Evolutionary conservation across 2,797 vertebrate species (phyloP).

Genomic region (Scolopax bukidnonensis): DNA sequence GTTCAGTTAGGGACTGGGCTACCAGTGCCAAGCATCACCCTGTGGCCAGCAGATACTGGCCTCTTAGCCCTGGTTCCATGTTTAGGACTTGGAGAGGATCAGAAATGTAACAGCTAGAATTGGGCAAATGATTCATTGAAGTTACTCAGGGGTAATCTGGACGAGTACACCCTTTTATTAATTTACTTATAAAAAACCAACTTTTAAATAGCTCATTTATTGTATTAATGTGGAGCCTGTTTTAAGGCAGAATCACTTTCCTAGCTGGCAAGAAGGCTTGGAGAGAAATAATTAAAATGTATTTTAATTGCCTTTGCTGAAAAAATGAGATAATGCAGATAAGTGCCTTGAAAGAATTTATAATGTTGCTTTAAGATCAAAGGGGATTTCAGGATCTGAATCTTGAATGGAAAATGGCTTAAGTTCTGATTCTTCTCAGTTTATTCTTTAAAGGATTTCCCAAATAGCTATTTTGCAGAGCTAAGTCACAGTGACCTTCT

Average conservation of each 20-base stretch:
- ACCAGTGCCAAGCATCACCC: not conserved
- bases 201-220: constrained; percentile 1
- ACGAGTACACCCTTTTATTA: not conserved
- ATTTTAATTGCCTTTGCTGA: not conserved
- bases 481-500: constrained; percentile 5
- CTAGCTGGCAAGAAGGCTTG: not conserved
- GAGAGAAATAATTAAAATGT: not conserved
- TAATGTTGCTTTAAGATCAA: not conserved
- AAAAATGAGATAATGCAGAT: constrained; percentile 15
- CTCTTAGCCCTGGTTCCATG: not conserved
- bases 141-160: not conserved
- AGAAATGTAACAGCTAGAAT: not conserved
- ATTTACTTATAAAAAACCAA: not conserved
- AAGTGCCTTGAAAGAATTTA: not conserved
- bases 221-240: not conserved
- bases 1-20: not conserved
- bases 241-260: not conserved
- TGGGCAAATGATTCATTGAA: not conserved
- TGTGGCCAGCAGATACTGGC: not conserved
- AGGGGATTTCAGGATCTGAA: not conserved
- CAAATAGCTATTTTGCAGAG: not conserved
- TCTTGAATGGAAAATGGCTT: not conserved
- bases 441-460: constrained; percentile 1
- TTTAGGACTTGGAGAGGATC: not conserved
- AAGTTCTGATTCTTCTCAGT: not conserved